A percentile compares a stretch with the other conserved stretches of the same genome.
Evolutionary conservation across 2,113 vertebrate species (phyloP).

Genomic region (Crotalus helleri): DNA sequence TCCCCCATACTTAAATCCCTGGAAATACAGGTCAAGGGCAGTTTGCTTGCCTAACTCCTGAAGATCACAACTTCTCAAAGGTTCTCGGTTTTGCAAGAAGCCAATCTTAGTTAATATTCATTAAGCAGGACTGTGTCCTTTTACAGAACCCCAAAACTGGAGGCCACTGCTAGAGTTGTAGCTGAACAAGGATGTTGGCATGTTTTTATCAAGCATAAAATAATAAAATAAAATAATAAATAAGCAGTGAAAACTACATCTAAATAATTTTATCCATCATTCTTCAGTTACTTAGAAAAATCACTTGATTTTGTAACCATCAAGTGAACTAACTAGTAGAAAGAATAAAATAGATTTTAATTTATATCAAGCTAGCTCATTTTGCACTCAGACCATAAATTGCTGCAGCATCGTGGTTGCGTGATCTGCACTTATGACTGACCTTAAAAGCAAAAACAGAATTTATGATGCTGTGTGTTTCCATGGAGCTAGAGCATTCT

Average conservation of each 20-base stretch:
- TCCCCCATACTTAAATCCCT: not conserved
- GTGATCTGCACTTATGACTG: conserved; percentile 20
- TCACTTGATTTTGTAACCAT: not conserved
- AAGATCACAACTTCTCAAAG: not conserved
- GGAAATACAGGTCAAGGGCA: not conserved
- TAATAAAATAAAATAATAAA: not conserved
- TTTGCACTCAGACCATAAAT: not conserved
- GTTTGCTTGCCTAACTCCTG: not conserved
- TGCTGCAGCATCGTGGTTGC: not conserved
- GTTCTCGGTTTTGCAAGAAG: not conserved
- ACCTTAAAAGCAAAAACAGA: conserved; percentile 34
- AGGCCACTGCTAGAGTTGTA: too few species aligned
- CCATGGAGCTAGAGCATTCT: conserved; percentile 30
- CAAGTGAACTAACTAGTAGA: not conserved
- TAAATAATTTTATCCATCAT: not conserved
- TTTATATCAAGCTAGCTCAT: not conserved
- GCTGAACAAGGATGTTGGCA: not conserved
- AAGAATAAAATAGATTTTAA: not conserved
- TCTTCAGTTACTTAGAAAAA: not conserved
- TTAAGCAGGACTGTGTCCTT: not conserved
- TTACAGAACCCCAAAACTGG: not conserved
- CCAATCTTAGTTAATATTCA: not conserved
- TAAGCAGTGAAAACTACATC: not conserved
- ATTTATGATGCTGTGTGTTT: conserved; percentile 17
- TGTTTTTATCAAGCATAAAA: not conserved